Percentiles rank a stretch among this genome's conserved stretches.
Conservation (phyloP, 1,140 invertebrate genomes). For the Condylostylus longicornis region DNA sequence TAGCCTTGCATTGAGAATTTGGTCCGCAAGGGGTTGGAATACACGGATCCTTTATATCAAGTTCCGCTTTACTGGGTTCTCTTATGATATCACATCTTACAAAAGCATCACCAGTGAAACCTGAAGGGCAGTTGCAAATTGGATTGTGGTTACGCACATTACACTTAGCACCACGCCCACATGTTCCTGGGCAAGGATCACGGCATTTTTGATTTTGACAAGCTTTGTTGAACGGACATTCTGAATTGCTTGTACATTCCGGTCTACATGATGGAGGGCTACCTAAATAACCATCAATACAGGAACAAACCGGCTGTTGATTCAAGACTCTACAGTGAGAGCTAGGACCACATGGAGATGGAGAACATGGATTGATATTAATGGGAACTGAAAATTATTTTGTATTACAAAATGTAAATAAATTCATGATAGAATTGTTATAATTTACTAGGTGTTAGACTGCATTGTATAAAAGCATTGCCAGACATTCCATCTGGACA, state of each 20-base stretch:
- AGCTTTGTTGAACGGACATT: constrained; percentile 62
- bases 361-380: constrained; percentile 43
- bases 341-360: constrained; percentile 44
- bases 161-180: constrained; percentile 62
- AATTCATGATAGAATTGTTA: not conserved
- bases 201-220: constrained; percentile 59
- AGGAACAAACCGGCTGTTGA: constrained; percentile 44
- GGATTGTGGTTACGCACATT: constrained; percentile 67
- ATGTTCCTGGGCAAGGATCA: constrained; percentile 54
- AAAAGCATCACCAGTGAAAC: constrained; percentile 64
- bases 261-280: constrained; percentile 65
- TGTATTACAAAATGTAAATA: constrained; percentile 16
- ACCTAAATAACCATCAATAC: constrained; percentile 41
- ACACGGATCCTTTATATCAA: constrained; percentile 44
- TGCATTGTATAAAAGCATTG: constrained; percentile 27
- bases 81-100: constrained; percentile 39
- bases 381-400: constrained; percentile 9
- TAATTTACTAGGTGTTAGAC: constrained; percentile 29
- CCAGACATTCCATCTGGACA: constrained; percentile 38
- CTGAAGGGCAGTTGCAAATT: constrained; percentile 59
- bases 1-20: constrained; percentile 51
- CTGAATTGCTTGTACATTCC: constrained; percentile 66
- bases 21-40: constrained; percentile 59
- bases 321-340: constrained; percentile 36
- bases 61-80: constrained; percentile 60